Conservation (phyloP, 2,113 vertebrate genomes). For the Micronycteris hirsuta region DNA sequence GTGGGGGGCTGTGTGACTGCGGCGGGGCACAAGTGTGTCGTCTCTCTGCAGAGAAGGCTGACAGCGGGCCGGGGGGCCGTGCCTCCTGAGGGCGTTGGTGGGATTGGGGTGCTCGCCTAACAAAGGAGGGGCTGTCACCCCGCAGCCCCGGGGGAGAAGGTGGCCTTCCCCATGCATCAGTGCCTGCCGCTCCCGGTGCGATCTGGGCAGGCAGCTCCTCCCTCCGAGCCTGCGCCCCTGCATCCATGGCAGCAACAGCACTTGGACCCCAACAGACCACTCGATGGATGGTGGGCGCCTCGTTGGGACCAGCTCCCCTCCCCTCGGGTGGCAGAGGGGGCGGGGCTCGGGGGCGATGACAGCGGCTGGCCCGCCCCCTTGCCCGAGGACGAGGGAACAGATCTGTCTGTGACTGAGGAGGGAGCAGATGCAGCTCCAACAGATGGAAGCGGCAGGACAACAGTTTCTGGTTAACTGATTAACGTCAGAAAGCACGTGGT, state of each 20-base stretch:
- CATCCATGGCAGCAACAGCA: rapidly evolving
- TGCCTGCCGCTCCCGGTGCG: no score
- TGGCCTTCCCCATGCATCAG: rapidly evolving
- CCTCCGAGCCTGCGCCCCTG: background rate
- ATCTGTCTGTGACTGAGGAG: background rate
- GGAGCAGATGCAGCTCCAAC: rapidly evolving
- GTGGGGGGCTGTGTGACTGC: rapidly evolving
- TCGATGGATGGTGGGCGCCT: background rate
- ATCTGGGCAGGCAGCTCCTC: rapidly evolving
- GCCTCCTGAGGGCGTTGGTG: rapidly evolving
- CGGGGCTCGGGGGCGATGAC: no score
- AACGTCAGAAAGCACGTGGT: background rate
- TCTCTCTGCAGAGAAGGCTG: background rate
- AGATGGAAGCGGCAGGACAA: background rate
- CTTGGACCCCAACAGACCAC: background rate
- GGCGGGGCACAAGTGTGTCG: rapidly evolving
- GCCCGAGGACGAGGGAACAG: background rate
- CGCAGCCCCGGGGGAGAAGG: rapidly evolving
- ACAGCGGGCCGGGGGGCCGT: rapidly evolving
- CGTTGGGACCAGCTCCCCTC: rapidly evolving
- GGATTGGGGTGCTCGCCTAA: no score
- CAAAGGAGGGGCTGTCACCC: rapidly evolving
- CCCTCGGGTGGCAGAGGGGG: background rate
- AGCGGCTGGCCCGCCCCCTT: background rate
- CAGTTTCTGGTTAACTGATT: background rate